These are phyloP conservation scores for Rotaria socialis DNA, from an alignment of 2,888 invertebrate species.

Conservation along the genomic window DNA sequence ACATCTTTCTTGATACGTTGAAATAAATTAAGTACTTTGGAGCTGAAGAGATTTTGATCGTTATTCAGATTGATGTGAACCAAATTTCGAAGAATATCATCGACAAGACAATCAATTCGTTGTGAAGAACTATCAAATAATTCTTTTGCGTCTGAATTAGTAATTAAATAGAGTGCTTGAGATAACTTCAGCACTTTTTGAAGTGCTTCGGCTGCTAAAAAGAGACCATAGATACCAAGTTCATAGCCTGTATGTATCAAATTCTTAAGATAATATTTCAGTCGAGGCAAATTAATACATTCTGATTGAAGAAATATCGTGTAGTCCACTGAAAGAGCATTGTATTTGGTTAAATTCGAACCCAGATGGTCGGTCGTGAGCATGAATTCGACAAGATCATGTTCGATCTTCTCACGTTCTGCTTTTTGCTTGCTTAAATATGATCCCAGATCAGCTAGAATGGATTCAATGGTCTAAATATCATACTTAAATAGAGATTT, in stretches of 20 bases:
- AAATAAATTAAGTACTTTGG: background rate
- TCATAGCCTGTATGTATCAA: background rate
- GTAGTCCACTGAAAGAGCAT: background rate
- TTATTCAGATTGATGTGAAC: background rate
- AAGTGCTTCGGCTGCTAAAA: background rate
- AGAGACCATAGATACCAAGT: background rate
- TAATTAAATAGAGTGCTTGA: background rate
- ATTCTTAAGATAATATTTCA: background rate
- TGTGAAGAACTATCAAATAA: background rate
- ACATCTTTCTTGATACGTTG: background rate
- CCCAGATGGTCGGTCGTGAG: background rate
- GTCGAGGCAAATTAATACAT: background rate
- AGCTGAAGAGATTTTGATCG: background rate
- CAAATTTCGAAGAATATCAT: background rate
- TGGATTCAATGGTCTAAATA: background rate
- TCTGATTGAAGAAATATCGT: constrained; percentile 2
- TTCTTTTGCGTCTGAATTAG: background rate
- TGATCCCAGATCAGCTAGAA: background rate
- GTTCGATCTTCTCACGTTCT: background rate
- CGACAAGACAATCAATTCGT: background rate
- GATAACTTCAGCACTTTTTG: background rate
- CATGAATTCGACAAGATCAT: background rate
- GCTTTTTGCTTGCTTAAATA: background rate
- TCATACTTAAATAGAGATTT: too few species aligned
- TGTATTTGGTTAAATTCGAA: background rate